Base-by-base conservation (phyloP, 2,113 vertebrate species). In the Triplophysa dalaica region DNA sequence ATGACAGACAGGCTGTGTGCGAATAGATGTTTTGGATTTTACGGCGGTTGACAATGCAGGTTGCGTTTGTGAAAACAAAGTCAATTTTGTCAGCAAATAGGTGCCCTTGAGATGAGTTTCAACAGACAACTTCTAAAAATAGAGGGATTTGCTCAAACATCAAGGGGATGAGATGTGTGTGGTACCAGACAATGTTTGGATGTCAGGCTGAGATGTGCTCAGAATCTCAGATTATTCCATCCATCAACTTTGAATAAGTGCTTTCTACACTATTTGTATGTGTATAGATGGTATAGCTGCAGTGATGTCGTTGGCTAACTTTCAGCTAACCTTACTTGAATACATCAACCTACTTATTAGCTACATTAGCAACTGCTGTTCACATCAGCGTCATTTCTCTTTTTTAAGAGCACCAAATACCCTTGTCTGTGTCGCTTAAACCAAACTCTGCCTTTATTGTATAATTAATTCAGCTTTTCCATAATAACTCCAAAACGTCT, bases 1-100 rank as follows among this genome's bases (percentile, higher is more conserved):
- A 17, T 68, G 70, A 69, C 67, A 56, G 33, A 45, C 75, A 19
- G 63, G 65, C 26, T 66, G 76, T 63, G 70, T 72, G 70, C 60
- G 62, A 65, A 61, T 41, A 21, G 63, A 65, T 29, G 33, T 60
- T 45, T 58, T 58, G n/a, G 19, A 2, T 9, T 21, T 58, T 8
- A 56, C 5, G 14, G 52, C n/a, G 7, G 52, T 17, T 50, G 48
- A 50, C 12, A 50, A 12, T 50, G 48, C 48, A 50, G 48, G 48
- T 17, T 19, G 19, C 38, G 21, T 43, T 45, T 19, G 17, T 17
- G 17, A 45, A 67, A 45, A 13, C 64, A 67, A 67, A 45, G 38
- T 2, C 41, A n/a, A 21, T 45, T 45, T 41, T 45, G n/a, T 22
- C 41, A 24, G 3, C 12, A 45, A 43, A 43, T 21, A 48, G 19